These are phyloP conservation scores for Euwallacea similis DNA, from an alignment of 1,140 invertebrate species.

Conservation along the genomic window DNA sequence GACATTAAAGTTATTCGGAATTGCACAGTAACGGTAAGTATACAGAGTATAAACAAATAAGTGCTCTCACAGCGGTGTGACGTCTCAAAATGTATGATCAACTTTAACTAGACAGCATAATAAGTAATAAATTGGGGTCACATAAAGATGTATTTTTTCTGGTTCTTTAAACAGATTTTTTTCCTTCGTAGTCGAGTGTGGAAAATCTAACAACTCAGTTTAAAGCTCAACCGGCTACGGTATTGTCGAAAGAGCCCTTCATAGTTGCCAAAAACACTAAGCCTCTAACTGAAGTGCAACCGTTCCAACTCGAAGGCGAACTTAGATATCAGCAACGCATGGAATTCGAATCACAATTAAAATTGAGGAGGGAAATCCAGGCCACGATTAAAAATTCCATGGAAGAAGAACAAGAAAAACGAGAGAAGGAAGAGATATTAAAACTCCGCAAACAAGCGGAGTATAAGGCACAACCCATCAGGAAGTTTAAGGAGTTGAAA, in stretches of 20 bases:
- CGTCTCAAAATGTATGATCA: background rate
- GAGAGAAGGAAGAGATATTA: background rate
- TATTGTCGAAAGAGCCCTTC: background rate
- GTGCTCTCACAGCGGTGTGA: background rate
- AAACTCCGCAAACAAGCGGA: background rate
- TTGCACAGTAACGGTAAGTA: background rate
- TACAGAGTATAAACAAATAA: background rate
- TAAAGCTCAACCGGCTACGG: background rate
- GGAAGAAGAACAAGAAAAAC: background rate
- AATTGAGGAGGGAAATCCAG: background rate
- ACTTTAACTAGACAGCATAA: background rate
- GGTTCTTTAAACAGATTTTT: background rate
- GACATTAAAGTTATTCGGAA: background rate
- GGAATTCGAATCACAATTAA: background rate
- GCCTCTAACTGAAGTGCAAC: background rate
- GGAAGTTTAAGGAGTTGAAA: constrained; percentile 26
- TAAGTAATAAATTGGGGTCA: background rate
- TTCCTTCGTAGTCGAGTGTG: background rate
- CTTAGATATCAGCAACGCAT: background rate
- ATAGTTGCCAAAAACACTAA: background rate
- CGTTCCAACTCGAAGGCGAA: background rate
- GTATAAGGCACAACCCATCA: background rate
- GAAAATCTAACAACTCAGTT: background rate
- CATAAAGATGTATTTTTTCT: background rate
- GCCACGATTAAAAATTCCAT: background rate